Evolutionary conservation across 2,113 vertebrate species (phyloP).

Genomic region (Nycticebus coucang): DNA sequence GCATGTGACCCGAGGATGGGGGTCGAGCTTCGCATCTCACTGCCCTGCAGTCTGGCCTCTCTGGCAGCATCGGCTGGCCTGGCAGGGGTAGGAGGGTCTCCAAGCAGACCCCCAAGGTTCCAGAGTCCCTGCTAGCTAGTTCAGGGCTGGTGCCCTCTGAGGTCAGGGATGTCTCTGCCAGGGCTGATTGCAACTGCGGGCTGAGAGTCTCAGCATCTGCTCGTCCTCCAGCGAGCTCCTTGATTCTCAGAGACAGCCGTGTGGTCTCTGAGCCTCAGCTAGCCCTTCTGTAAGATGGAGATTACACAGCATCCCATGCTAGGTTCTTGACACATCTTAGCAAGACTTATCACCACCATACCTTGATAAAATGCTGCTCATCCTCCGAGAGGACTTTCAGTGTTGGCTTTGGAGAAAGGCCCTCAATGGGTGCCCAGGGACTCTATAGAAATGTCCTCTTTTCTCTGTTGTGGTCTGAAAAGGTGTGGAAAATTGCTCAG

Average conservation of each 20-base stretch:
- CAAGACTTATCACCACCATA: rapidly evolving
- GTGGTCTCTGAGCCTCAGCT: background rate
- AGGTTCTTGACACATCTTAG: rapidly evolving
- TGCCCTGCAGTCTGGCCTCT: background rate
- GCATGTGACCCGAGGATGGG: background rate
- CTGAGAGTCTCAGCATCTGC: background rate
- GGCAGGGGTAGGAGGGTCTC: background rate
- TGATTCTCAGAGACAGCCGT: background rate
- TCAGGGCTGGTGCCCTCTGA: background rate
- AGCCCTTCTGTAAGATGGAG: background rate
- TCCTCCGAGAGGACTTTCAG: background rate
- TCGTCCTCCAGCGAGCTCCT: background rate
- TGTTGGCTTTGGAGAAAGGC: background rate
- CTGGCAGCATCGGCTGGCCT: background rate
- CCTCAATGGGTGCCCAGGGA: background rate
- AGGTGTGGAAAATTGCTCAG: background rate
- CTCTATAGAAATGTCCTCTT: too few relatives aligned
- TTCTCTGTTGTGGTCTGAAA: background rate
- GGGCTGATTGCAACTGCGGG: rapidly evolving
- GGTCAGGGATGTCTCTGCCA: background rate
- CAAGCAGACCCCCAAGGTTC: background rate
- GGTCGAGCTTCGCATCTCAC: background rate
- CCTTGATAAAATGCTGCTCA: background rate
- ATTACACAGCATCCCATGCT: rapidly evolving
- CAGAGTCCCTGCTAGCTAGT: too few relatives aligned